Evolutionary conservation across 2,113 vertebrate genomes (phyloP).

Genomic region (Poeciliopsis retropinna): DNA sequence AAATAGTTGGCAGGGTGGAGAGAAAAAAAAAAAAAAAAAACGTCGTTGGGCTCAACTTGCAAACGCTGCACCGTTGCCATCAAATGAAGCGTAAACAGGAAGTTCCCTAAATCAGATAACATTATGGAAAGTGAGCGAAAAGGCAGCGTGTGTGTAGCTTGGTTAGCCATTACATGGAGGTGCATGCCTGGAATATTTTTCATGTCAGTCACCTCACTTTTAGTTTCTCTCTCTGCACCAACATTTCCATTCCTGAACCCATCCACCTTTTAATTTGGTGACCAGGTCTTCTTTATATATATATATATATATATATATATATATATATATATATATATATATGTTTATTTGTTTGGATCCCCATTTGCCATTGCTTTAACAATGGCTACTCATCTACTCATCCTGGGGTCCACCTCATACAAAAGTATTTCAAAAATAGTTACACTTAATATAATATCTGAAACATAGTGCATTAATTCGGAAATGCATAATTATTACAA

Average conservation of each 20-base stretch:
- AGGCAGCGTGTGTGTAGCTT: constrained; percentile 39
- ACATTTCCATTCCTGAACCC: neutral
- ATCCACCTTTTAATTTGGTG: neutral
- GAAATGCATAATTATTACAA: too few relatives aligned
- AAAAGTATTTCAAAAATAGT: too few relatives aligned
- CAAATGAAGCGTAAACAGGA: constrained; percentile 41
- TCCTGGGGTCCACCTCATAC: too few relatives aligned
- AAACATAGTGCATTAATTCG: too few relatives aligned
- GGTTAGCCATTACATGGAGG: constrained; percentile 56
- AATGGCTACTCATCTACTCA: too few relatives aligned
- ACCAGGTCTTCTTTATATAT: neutral
- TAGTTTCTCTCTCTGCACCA: constrained; percentile 22
- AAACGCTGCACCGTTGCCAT: constrained; percentile 48
- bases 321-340: too few relatives aligned
- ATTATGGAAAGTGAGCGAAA: constrained; percentile 49
- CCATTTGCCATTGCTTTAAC: too few relatives aligned
- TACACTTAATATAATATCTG: too few relatives aligned
- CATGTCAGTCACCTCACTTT: constrained; percentile 52
- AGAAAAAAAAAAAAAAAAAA: neutral
- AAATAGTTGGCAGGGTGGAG: neutral
- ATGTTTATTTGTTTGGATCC: too few relatives aligned
- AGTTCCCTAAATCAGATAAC: constrained; percentile 57
- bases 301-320: too few relatives aligned
- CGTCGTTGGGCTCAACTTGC: constrained; percentile 4
- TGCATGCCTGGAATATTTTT: constrained; percentile 67